Conservation (phyloP, 2,888 invertebrate species). For the Mactromeris polynyma region DNA sequence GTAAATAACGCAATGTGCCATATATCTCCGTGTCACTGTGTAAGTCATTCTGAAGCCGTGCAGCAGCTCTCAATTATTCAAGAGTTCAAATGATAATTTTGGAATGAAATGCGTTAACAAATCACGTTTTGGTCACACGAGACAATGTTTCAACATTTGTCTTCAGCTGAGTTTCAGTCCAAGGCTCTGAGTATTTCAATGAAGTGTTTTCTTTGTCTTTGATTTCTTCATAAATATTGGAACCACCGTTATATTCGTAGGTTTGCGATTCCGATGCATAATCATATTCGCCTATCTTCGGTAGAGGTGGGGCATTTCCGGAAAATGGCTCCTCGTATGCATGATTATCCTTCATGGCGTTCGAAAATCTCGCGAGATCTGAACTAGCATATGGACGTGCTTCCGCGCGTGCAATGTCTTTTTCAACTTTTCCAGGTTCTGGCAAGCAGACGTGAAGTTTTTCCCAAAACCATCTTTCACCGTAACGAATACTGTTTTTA, state of each 20-base stretch:
- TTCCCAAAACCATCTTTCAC: conserved; percentile 97
- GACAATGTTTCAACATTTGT: conserved; percentile 42
- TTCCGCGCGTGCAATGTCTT: conserved; percentile 56
- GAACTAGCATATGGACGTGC: conserved; percentile 65
- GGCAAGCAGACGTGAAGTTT: conserved; percentile 95
- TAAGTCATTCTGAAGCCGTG: too few species aligned
- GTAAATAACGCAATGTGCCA: too few species aligned
- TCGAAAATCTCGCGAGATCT: conserved; percentile 48
- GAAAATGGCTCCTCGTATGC: conserved; percentile 66
- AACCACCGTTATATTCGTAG: conserved; percentile 48
- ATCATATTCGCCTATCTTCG: conserved; percentile 43
- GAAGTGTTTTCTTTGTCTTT: conserved; percentile 41
- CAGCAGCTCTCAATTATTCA: too few species aligned
- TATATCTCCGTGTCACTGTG: too few species aligned
- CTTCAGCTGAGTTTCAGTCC: conserved; percentile 43
- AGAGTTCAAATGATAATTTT: too few species aligned
- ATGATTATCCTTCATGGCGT: conserved; percentile 56
- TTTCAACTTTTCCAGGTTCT: conserved; percentile 59
- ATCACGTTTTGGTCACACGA: conserved; percentile 22
- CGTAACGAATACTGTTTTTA: conserved; percentile 94
- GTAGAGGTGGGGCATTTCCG: conserved; percentile 55
- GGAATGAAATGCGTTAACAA: background rate
- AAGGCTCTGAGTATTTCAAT: conserved; percentile 56
- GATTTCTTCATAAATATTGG: conserved; percentile 69
- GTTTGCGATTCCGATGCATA: conserved; percentile 51